phyloP scores from a whole-genome alignment of 2,113 vertebrate genomes.

The Ictidomys tridecemlineatus region DNA sequence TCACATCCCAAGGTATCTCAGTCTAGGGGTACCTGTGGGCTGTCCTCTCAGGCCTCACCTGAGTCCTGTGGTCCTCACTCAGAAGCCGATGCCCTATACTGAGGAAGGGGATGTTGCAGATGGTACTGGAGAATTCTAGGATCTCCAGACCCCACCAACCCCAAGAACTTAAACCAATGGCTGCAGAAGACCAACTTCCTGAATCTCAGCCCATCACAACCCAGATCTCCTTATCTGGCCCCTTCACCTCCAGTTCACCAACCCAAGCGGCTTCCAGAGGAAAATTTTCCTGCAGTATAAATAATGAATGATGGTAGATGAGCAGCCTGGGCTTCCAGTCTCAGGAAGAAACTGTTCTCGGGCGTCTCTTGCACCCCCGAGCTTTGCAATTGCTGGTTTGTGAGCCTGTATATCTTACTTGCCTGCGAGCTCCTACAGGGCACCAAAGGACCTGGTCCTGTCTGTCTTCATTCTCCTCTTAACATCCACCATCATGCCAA shows the following conservation, averaged over 20 bases:
- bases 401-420: neutral
- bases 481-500: rapidly evolving
- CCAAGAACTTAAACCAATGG: neutral
- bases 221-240: neutral
- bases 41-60: neutral
- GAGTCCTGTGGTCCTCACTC: neutral
- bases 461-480: neutral
- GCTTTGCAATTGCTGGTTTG: neutral
- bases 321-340: neutral
- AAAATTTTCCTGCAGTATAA: neutral
- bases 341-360: neutral
- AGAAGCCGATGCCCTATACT: neutral
- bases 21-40: too few relatives aligned
- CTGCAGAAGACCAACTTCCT: neutral
- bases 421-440: neutral
- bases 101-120: neutral
- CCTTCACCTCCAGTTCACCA: neutral
- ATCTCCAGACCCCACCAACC: neutral
- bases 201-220: neutral
- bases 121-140: neutral
- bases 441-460: neutral
- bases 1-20: neutral
- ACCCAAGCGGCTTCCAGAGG: neutral
- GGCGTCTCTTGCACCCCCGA: rapidly evolving
- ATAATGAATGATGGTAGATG: neutral